Evolutionary conservation across 2,113 vertebrate species (phyloP).

Genomic region (Lucifuga dentata): DNA sequence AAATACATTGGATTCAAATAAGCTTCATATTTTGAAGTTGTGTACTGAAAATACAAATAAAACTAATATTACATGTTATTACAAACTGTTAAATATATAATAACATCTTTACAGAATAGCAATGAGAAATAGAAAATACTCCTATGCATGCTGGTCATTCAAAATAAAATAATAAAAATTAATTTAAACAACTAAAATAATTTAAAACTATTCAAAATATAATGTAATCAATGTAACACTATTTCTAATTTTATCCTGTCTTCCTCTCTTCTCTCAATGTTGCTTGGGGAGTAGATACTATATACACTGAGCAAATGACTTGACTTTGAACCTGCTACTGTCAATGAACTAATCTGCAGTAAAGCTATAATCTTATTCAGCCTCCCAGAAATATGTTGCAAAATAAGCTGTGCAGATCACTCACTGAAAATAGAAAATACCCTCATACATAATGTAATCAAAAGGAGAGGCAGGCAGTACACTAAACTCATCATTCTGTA

Average conservation of each 20-base stretch:
- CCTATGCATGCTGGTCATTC: no score
- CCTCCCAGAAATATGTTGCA: conserved; percentile 39
- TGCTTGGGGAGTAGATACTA: conserved; percentile 6
- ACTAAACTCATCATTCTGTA: conserved; percentile 52
- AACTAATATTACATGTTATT: conserved; percentile 35
- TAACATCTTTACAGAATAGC: no score
- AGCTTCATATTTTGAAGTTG: conserved; percentile 54
- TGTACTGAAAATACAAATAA: conserved; percentile 46
- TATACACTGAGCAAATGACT: background rate
- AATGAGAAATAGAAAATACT: no score
- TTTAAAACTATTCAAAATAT: no score
- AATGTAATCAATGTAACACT: no score
- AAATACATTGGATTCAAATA: conserved; percentile 67
- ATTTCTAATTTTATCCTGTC: no score
- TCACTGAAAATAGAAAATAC: conserved; percentile 46
- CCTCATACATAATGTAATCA: conserved; percentile 50
- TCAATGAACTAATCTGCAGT: conserved; percentile 50
- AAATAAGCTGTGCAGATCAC: conserved; percentile 49
- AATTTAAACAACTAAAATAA: no score
- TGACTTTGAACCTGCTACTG: conserved; percentile 21
- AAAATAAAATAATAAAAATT: no score
- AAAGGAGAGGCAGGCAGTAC: conserved; percentile 34
- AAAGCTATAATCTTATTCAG: conserved; percentile 30
- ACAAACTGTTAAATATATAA: conserved; percentile 39
- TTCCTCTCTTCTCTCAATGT: no score